A percentile compares a stretch with the other conserved stretches of the same genome.
phyloP scores from a whole-genome alignment of 1,140 invertebrate species.

The Caenorhabditis remanei region DNA sequence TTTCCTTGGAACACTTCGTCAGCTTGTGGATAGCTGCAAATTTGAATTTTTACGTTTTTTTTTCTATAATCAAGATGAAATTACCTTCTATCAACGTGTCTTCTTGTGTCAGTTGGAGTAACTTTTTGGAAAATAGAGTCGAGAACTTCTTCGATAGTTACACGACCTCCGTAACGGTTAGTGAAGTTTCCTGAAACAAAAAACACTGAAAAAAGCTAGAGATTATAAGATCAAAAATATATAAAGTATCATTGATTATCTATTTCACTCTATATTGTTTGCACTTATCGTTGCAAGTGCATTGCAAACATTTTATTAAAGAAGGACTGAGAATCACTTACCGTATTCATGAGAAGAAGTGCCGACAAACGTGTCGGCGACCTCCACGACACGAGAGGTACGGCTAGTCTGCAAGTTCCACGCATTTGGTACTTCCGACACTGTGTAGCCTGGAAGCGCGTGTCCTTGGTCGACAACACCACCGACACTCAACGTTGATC shows the following conservation, averaged over 20 bases:
- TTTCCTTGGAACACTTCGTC: slow-evolving; percentile 70
- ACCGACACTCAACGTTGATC: slow-evolving; percentile 42
- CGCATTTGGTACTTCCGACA: slow-evolving; percentile 73
- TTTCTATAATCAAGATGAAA: slow-evolving; percentile 81
- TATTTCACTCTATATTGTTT: slow-evolving; percentile 11
- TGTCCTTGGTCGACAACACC: slow-evolving; percentile 42
- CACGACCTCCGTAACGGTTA: slow-evolving; percentile 80
- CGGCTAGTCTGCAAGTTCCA: slow-evolving; percentile 70
- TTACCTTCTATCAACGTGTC: slow-evolving; percentile 80
- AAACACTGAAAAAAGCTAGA: not conserved
- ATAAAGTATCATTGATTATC: slow-evolving; percentile 37
- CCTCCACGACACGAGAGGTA: slow-evolving; percentile 74
- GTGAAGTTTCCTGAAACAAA: slow-evolving; percentile 65
- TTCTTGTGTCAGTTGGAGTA: slow-evolving; percentile 78
- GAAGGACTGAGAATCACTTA: not conserved
- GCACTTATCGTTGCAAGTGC: slow-evolving; percentile 51
- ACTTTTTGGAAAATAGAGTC: slow-evolving; percentile 83
- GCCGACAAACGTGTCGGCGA: slow-evolving; percentile 76
- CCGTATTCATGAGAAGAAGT: slow-evolving; percentile 59
- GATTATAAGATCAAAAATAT: not conserved
- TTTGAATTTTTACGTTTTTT: not conserved
- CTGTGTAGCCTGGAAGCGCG: slow-evolving; percentile 74
- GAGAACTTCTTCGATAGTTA: slow-evolving; percentile 91
- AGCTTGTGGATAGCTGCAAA: slow-evolving; percentile 64
- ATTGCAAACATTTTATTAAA: slow-evolving; percentile 11